Evolutionary conservation across 2,113 vertebrate species (phyloP).

Genomic region (Corythaixoides concolor): DNA sequence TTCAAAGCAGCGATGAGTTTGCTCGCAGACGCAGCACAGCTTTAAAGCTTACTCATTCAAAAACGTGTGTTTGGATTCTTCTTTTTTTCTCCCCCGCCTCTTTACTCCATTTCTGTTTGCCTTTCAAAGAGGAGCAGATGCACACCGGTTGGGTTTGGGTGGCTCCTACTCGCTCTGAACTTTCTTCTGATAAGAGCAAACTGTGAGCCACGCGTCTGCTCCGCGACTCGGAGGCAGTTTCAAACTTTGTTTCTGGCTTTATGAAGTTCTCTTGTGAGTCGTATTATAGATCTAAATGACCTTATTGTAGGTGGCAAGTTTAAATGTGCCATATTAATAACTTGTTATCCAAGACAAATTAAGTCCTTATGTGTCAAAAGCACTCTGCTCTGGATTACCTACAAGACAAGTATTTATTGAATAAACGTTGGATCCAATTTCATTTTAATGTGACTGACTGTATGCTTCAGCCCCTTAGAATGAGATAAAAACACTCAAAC

Average conservation of each 20-base stretch:
- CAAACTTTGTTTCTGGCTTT: constrained; percentile 35
- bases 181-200: constrained; percentile 3
- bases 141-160: constrained; percentile 1
- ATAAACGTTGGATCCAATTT: constrained; percentile 84
- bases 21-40: constrained; percentile 37
- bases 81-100: neutral
- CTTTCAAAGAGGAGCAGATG: constrained; percentile 42
- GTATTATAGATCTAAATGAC: constrained; percentile 69
- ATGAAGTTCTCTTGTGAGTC: constrained; percentile 53
- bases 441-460: constrained; percentile 81
- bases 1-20: constrained; percentile 33
- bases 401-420: constrained; percentile 85
- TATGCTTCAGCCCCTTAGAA: constrained; percentile 72
- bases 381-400: constrained; percentile 79
- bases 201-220: neutral
- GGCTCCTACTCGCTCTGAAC: constrained; percentile 15
- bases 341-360: constrained; percentile 83
- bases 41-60: constrained; percentile 37
- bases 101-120: neutral
- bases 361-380: constrained; percentile 83
- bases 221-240: neutral
- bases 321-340: constrained; percentile 83
- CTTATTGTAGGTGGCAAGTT: constrained; percentile 76
- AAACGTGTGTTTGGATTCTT: constrained; percentile 16
- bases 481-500: constrained; percentile 75